Percentiles rank a stretch among this genome's conserved stretches.
phyloP scores from a whole-genome alignment of 2,888 invertebrate species.

The Hecatera dysodea region DNA sequence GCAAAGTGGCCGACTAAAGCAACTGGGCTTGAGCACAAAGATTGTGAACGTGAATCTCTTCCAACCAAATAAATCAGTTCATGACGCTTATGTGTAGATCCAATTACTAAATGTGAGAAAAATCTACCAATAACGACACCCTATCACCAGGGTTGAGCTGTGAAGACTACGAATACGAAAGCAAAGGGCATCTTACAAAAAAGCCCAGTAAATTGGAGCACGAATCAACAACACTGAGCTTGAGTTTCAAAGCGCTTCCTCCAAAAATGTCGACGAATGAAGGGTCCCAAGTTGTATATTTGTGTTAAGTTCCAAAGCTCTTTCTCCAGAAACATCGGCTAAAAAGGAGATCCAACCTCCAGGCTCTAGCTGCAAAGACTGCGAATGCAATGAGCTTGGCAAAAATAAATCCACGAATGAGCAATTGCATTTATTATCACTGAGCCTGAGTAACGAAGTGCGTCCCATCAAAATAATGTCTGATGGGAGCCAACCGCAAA shows the following conservation, averaged over 20 bases:
- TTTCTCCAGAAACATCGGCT: neutral
- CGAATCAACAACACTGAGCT: neutral
- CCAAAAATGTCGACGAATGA: slow-evolving; percentile 1
- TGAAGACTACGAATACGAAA: neutral
- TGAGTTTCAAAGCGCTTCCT: neutral
- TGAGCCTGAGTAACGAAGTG: neutral
- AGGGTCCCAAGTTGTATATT: neutral
- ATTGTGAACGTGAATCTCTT: neutral
- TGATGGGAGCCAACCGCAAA: neutral
- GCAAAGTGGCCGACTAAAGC: neutral
- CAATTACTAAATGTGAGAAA: neutral
- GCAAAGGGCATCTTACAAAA: neutral
- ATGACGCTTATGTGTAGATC: slow-evolving; percentile 14
- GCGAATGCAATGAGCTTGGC: neutral
- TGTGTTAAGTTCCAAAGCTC: neutral
- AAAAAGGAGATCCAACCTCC: neutral
- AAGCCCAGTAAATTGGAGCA: neutral
- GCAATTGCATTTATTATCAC: slow-evolving; percentile 3
- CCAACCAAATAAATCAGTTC: neutral
- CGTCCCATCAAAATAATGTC: neutral
- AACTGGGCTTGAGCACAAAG: neutral
- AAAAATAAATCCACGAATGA: neutral
- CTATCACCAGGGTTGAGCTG: neutral
- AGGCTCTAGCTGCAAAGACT: neutral
- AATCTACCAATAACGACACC: neutral